A percentile compares a stretch with the other conserved stretches of the same genome.
Evolutionary conservation across 2,797 vertebrate genomes (phyloP).

Genomic region (Falco rusticolus): DNA sequence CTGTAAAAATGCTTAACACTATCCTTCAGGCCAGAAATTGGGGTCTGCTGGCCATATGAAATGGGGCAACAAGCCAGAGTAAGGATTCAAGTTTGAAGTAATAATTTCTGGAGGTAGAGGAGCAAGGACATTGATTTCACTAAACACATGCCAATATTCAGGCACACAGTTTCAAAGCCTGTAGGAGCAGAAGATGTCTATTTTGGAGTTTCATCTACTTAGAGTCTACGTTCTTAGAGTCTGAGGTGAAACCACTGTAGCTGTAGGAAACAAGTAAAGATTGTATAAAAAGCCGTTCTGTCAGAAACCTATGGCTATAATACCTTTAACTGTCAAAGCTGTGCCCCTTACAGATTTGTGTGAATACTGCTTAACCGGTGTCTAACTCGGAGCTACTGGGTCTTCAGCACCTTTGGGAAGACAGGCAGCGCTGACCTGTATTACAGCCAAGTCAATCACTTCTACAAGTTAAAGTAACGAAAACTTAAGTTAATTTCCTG

Average conservation of each 20-base stretch:
- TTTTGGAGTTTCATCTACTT: background rate
- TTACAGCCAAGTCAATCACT: background rate
- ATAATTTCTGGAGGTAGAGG: background rate
- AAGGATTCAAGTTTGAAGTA: background rate
- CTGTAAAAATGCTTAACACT: background rate
- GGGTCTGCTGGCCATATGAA: background rate
- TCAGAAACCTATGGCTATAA: background rate
- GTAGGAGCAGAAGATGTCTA: background rate
- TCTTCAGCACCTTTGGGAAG: background rate
- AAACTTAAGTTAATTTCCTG: conserved; percentile 4
- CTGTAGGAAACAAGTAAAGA: background rate
- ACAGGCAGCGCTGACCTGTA: background rate
- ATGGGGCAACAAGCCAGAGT: background rate
- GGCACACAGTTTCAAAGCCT: background rate
- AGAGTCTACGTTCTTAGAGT: background rate
- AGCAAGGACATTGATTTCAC: background rate
- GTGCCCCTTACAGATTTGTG: background rate
- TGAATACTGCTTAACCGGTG: background rate
- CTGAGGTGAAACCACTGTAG: background rate
- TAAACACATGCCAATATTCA: background rate
- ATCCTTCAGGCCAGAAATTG: background rate
- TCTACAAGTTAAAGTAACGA: background rate
- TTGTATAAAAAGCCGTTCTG: background rate
- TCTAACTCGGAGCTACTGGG: background rate
- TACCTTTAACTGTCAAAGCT: background rate